phyloP scores from a whole-genome alignment of 2,113 vertebrate genomes.

The Parus major region DNA sequence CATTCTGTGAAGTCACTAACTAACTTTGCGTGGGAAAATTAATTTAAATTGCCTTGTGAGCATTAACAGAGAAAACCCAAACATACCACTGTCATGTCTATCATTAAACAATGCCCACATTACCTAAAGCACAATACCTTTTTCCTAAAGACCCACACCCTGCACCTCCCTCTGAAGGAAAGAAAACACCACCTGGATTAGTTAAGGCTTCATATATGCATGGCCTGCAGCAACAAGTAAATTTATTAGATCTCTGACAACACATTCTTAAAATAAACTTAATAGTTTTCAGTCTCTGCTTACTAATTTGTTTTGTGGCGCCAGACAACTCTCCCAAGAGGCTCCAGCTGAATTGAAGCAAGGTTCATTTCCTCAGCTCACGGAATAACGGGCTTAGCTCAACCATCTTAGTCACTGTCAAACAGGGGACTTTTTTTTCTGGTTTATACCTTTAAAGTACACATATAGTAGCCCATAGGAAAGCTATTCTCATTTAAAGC shows the following conservation, averaged over 20 bases:
- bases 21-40: not conserved
- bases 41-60: not conserved
- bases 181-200: slow-evolving; percentile 64
- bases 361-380: not conserved
- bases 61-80: not conserved
- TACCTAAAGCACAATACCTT: slow-evolving; percentile 35
- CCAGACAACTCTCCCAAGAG: slow-evolving; percentile 65
- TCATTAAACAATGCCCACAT: slow-evolving; percentile 12
- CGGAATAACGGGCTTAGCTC: slow-evolving; percentile 45
- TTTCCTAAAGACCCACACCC: slow-evolving; percentile 35
- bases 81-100: not conserved
- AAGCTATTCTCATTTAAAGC: not conserved
- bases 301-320: slow-evolving; percentile 71
- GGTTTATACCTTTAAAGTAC: not conserved
- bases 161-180: slow-evolving; percentile 19
- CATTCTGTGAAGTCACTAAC: not conserved
- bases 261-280: slow-evolving; percentile 76
- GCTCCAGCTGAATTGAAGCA: not conserved
- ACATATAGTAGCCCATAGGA: not conserved
- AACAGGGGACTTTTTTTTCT: not conserved
- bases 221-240: slow-evolving; percentile 65
- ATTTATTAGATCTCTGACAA: slow-evolving; percentile 74
- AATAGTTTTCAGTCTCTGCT: slow-evolving; percentile 66
- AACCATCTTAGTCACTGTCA: not conserved
- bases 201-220: slow-evolving; percentile 29